Base-by-base conservation (phyloP, 2,113 vertebrate species). In the Peucedramus taeniatus region DNA sequence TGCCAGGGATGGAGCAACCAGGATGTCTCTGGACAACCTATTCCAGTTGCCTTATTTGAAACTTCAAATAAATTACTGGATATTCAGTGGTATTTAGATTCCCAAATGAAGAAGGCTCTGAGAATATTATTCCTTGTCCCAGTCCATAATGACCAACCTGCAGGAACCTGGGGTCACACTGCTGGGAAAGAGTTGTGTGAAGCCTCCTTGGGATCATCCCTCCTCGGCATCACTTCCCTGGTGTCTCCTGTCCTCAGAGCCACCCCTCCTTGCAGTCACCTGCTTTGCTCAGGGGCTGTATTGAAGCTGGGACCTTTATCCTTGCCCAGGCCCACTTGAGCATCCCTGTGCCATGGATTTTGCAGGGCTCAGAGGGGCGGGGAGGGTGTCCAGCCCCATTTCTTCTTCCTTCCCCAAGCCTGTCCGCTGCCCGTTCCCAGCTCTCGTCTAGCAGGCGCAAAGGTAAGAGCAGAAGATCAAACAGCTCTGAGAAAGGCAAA, bases 401-500 rank as follows among this genome's bases (percentile, higher is more conserved):
- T 44, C 56, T 79, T 44, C 39, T 83, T 72, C 82, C 47, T 39
- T 53, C 45, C 17, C 49, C 3, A 0, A 37, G 57, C 30, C 24
- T 7, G 3, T 10, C 12, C 54, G 12, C 33, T 76, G 59, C 45
- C 50, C 5, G 2, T 24, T 68, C 13, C 11, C 35, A 53, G 44
- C 30, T 50, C 54, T 27, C 22, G 12, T 49, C 75, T 22, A 64
- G 50, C 19, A 27, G 35, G 24, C 1, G 5, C 56, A 45, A 49
- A 90, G 89, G 65, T 90, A 60, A 88, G 57, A 71, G 90, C 65
- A 90, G 89, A 51, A 94, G 53, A 93, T 61, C 83, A 95, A 96
- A 86, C 45, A 90, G 93, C 44, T 23, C 79, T 66, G 57, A 92
- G 86, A 95, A 94, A 88, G 33, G 27, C 79, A 93, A 92, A 96